These are phyloP conservation scores for Ailuropoda melanoleuca DNA, from an alignment of 2,113 vertebrate genomes.

Conservation along the genomic window DNA sequence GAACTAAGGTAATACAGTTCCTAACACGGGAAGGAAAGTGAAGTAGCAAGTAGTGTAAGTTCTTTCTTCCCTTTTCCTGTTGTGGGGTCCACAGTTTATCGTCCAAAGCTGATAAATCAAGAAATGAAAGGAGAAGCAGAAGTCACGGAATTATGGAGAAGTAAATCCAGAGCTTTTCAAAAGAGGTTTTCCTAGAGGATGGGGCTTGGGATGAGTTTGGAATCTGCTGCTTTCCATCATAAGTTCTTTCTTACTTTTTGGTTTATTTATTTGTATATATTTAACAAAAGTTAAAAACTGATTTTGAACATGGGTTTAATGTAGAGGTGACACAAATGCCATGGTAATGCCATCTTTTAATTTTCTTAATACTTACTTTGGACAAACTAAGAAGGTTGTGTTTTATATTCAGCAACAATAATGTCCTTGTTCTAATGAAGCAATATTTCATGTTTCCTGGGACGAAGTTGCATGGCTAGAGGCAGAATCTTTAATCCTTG, in stretches of 20 bases:
- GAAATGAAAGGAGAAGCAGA: background rate
- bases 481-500: slow-evolving; percentile 66
- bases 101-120: background rate
- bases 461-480: slow-evolving; percentile 38
- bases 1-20: background rate
- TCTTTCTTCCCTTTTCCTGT: background rate
- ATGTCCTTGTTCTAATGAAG: slow-evolving; percentile 64
- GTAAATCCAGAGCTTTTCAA: background rate
- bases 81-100: background rate
- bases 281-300: background rate
- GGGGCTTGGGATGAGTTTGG: background rate
- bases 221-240: background rate
- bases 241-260: background rate
- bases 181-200: background rate
- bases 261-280: background rate
- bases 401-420: slow-evolving; percentile 68
- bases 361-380: slow-evolving; percentile 33
- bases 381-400: background rate
- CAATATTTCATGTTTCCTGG: slow-evolving; percentile 54
- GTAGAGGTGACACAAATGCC: background rate
- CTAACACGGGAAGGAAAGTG: background rate
- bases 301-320: slow-evolving; percentile 1
- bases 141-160: background rate
- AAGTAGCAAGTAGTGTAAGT: background rate
- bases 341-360: background rate